A percentile compares a stretch with the other conserved stretches of the same genome.
phyloP scores from a whole-genome alignment of 2,797 vertebrate species.

The Protosalanx chinensis region DNA sequence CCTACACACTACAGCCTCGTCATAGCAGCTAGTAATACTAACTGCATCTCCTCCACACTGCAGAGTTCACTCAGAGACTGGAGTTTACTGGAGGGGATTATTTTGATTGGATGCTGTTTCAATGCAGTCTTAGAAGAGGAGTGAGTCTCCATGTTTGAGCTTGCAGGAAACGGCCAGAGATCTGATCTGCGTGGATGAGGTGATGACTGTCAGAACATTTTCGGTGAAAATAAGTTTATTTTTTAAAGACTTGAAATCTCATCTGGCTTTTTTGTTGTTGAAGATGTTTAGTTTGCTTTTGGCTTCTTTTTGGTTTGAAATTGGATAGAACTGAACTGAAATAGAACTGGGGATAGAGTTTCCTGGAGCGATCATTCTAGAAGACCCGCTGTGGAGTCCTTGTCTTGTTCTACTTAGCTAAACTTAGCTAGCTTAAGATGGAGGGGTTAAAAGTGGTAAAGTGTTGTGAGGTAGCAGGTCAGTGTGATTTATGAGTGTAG shows the following conservation, averaged over 20 bases:
- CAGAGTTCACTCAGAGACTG: conserved; percentile 50
- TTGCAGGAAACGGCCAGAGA: background rate
- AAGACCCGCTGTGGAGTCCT: background rate
- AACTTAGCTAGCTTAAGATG: conserved; percentile 34
- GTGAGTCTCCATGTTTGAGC: background rate
- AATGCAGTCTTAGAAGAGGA: conserved; percentile 9
- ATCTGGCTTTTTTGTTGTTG: too few relatives aligned
- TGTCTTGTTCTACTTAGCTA: conserved; percentile 29
- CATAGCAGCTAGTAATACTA: conserved; percentile 41
- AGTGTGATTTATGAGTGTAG: conserved; percentile 51
- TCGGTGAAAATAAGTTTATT: too few relatives aligned
- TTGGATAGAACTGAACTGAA: too few relatives aligned
- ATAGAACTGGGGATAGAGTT: too few relatives aligned
- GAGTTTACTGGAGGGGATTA: conserved; percentile 49
- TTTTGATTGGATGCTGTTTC: background rate
- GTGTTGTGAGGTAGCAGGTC: conserved; percentile 41
- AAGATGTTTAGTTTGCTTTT: too few relatives aligned
- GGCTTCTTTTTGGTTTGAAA: too few relatives aligned
- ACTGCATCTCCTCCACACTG: too few relatives aligned
- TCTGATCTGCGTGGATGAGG: background rate
- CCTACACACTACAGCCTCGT: conserved; percentile 51
- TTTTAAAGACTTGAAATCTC: too few relatives aligned
- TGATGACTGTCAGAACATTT: too few relatives aligned
- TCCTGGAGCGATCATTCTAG: background rate
- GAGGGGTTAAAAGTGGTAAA: conserved; percentile 34